Base-by-base conservation (phyloP, 2,888 invertebrate genomes). In the Agriopis leucophaearia region DNA sequence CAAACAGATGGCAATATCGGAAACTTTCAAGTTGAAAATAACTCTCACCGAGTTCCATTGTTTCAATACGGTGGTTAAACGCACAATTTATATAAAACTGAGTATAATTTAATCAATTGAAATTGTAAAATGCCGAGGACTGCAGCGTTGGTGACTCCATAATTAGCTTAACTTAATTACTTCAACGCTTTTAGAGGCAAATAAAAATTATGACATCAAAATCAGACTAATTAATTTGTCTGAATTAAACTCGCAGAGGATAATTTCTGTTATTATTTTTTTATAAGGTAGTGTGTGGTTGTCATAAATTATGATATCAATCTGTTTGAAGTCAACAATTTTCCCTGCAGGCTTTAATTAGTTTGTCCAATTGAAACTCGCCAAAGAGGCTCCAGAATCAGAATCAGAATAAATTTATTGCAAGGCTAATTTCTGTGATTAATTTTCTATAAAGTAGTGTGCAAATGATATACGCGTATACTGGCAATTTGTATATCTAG, bases 1-100 rank as follows among this genome's bases (percentile, higher is more conserved):
- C 55, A 60, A 70, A 71, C 75, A 73, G 67, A 73, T 72, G 72
- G 51, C 52, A 65, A 52, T 66, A 69, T 67, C 44, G 62, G 51
- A 61, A 69, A 69, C 61, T 73, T 67, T 68, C 59, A 66, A 66
- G 64, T 69, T 67, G 57, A 57, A 69, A 70, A 72, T 68, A 66
- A 58, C 57, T 56, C 45, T 64, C 65, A 45, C 48, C 16, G 48
- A 52, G 52, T 56, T 63, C 50, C 65, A 71, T 66, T 69, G 66
- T 45, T 44, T 44, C n/a, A 44, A 48, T 57, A 64, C 56, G 52
- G 55, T 64, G 68, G 59, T 64, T 59, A 47, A 66, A 54, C 65
- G 60, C 27, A 42, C 38, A 36, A 47, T 48, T 38, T 59, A 50
- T 50, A 42, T 13, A 16, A 16, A 40, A 59, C n/a, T 18, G 18